Evolutionary conservation across 2,888 invertebrate genomes (phyloP), one percentile per base, ranked within the genome.

Genomic region (Boloria selene): DNA sequence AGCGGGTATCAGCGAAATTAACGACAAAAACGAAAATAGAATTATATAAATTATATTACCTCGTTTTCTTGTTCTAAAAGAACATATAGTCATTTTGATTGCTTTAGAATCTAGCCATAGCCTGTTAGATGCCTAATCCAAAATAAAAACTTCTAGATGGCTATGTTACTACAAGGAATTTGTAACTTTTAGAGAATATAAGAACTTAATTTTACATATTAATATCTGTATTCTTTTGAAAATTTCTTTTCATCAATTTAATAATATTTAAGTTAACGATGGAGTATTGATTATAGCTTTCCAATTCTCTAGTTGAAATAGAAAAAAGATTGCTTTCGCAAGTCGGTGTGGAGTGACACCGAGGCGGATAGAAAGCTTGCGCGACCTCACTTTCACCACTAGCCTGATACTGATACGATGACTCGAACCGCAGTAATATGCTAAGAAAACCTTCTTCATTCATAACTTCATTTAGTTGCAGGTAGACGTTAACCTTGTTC

Each of bases 311-410:
- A 67, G 66, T 49, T 61, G 52, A 61, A 52, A 62, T 67, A 71
- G 61, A 71, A 65, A 55, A 70, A 61, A 61, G 67, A 78, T 71
- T 74, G 83, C 87, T 90, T 90, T 91, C 90, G 90, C 88, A 87
- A 88, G 82, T 68, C 70, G 63, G 69, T 67, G 70, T 67, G 64
- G 61, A 71, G 69, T 72, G 69, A 71, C 67, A 70, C 64, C 66
- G 51, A 61, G 73, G 84, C 87, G 86, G 83, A 88, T 90, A 90
- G 90, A 90, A 90, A 90, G 90, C 89, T 38, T 87, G 58, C 73
- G 79, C 83, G 88, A 87, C 88, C 90, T 88, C 90, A 90, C 91
- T 92, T 92, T 92, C 91, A 88, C 91, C 77, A 74, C 81, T 80
- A 83, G 77, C 71, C 62, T 61, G 69, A 58, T 65, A 64, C 53